These are phyloP conservation scores for Acrobasis consociella DNA, from an alignment of 2,888 invertebrate genomes.

Conservation along the genomic window DNA sequence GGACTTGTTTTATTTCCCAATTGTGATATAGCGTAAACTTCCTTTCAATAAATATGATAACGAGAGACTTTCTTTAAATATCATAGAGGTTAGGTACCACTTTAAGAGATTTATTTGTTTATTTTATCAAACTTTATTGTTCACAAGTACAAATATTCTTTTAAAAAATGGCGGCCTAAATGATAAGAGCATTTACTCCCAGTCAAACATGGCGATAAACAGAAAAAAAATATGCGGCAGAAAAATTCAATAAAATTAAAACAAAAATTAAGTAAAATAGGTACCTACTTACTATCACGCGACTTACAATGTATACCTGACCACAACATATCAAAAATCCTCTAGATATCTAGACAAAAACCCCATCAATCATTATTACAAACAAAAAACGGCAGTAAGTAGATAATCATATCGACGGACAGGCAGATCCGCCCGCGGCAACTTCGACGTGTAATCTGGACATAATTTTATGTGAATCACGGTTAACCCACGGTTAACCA, in stretches of 20 bases:
- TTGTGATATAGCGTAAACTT: neutral
- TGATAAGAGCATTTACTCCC: too few species aligned
- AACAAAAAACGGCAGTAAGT: constrained; percentile 14
- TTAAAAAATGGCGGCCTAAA: too few species aligned
- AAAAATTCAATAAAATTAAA: too few species aligned
- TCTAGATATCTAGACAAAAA: constrained; percentile 1
- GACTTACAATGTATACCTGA: neutral
- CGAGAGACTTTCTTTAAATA: too few species aligned
- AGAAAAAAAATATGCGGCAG: too few species aligned
- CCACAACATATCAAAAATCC: neutral
- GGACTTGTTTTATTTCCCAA: neutral
- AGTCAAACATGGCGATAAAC: too few species aligned
- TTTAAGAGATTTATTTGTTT: too few species aligned
- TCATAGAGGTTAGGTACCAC: too few species aligned
- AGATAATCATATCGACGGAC: constrained; percentile 14
- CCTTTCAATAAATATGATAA: too few species aligned
- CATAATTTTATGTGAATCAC: constrained; percentile 15
- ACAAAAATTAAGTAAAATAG: too few species aligned
- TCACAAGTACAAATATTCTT: too few species aligned
- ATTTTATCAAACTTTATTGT: too few species aligned
- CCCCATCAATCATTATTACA: constrained; percentile 19
- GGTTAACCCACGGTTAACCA: constrained; percentile 9
- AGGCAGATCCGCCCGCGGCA: constrained; percentile 12
- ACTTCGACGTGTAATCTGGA: constrained; percentile 12
- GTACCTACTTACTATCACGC: neutral